Base-by-base conservation (phyloP, 1,140 invertebrate genomes). In the Daktulosphaira vitifoliae region DNA sequence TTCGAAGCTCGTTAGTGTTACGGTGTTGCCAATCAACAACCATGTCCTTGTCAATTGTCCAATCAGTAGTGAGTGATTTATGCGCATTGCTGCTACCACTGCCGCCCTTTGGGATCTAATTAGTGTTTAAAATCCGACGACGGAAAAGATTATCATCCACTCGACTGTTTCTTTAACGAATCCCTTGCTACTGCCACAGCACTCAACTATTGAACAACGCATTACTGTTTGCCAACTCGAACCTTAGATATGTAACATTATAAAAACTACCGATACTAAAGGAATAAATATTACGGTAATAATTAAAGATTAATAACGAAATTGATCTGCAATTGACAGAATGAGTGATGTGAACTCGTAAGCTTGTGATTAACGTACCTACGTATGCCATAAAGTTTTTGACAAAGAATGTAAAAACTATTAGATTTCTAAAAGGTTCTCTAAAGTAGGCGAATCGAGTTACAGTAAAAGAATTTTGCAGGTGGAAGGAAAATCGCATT, bases 61-160 rank as follows among this genome's bases (percentile, higher is more conserved):
- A 62, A 62, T 62, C 56, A 62, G 42, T 23, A 9, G 18, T 16
- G 56, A 62, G 56, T 62, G 56, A 62, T 62, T 62, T 62, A 62
- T 62, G 56, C 56, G 42, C 11, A 46, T 39, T n/a, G n/a, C n/a
- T n/a, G n/a, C n/a, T n/a, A n/a, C 42, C 42, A 5, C 25, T 39
- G 42, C 42, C 56, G 54, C 54, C 54, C 54, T 59, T 59, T 48
- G 56, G 56, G 56, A 62, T 62, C 56, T 62, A 62, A 62, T 62
- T 62, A 62, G 56, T 16, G 56, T 62, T 62, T 62, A 62, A n/a
- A 62, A 46, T 62, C 42, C 26, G n/a, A 62, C 29, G 29, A 33
- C 5, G 11, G 39, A 59, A 38, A 59, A 29, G 56, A 48, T 62
- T 39, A 16, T 46, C 25, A 23, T 39, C 39, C 56, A 48, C 56